phyloP scores from a whole-genome alignment of 1,140 invertebrate species.

The Anoplophora glabripennis region DNA sequence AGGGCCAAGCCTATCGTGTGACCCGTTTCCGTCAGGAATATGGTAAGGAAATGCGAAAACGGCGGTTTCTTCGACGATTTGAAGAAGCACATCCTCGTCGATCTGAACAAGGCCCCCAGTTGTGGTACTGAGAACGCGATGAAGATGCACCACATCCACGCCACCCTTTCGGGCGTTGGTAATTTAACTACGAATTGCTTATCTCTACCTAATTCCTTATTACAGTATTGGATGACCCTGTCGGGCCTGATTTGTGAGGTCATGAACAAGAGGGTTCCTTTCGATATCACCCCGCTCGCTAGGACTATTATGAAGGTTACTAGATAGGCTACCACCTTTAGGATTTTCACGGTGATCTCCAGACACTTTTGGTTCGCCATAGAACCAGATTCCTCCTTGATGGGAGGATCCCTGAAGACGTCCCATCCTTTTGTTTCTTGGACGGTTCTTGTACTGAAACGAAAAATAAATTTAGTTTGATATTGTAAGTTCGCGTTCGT shows the following conservation, averaged over 20 bases:
- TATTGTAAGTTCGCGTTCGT: no score
- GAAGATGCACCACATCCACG: conserved; percentile 91
- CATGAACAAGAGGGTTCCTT: conserved; percentile 86
- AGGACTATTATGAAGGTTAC: conserved; percentile 83
- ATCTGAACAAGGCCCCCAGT: conserved; percentile 79
- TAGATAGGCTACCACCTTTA: conserved; percentile 82
- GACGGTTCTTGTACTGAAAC: conserved; percentile 75
- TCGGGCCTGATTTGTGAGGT: conserved; percentile 80
- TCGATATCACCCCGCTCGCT: conserved; percentile 76
- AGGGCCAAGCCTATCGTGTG: conserved; percentile 83
- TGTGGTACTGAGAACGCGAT: conserved; percentile 85
- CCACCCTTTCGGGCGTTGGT: conserved; percentile 78
- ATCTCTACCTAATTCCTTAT: conserved; percentile 77
- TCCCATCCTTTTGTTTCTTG: conserved; percentile 94
- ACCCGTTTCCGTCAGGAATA: conserved; percentile 79
- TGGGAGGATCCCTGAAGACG: conserved; percentile 86
- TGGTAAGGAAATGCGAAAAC: conserved; percentile 63
- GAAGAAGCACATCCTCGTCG: conserved; percentile 85
- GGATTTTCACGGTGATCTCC: conserved; percentile 78
- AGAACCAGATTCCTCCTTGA: conserved; percentile 82
- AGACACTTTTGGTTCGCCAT: conserved; percentile 84
- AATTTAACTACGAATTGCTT: conserved; percentile 75
- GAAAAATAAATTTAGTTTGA: conserved; percentile 16
- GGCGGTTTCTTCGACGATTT: conserved; percentile 73
- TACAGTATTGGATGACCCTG: conserved; percentile 75